A percentile compares a stretch with the other conserved stretches of the same genome.
Evolutionary conservation across 2,888 invertebrate genomes (phyloP).

Genomic region (Tridacna gigas): DNA sequence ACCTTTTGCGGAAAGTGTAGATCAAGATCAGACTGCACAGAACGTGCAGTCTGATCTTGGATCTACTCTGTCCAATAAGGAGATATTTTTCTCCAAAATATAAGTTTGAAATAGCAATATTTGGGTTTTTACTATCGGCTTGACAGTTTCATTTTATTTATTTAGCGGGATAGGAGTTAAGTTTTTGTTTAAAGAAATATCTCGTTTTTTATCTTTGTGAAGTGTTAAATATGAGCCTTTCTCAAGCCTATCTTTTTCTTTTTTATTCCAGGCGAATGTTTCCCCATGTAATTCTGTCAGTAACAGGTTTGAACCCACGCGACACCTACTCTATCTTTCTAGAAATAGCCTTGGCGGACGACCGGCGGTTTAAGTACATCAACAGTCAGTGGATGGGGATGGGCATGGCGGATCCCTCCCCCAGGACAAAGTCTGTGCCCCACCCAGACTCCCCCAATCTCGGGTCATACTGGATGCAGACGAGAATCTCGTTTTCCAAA

Average conservation of each 20-base stretch:
- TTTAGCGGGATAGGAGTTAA: too few relatives aligned
- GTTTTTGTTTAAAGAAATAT: too few relatives aligned
- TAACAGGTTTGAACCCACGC: constrained; percentile 58
- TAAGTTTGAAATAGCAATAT: too few relatives aligned
- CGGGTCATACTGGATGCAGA: constrained; percentile 84
- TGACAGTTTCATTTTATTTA: too few relatives aligned
- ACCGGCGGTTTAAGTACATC: constrained; percentile 70
- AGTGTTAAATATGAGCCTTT: too few relatives aligned
- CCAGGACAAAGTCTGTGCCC: constrained; percentile 70
- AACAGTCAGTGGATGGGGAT: constrained; percentile 69
- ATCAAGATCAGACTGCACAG: too few relatives aligned
- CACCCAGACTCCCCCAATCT: constrained; percentile 85
- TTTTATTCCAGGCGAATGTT: constrained; percentile 73
- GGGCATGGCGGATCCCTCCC: constrained; percentile 64
- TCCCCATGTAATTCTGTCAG: constrained; percentile 65
- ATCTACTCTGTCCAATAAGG: too few relatives aligned
- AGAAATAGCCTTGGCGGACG: constrained; percentile 68
- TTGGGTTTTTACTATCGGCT: too few relatives aligned
- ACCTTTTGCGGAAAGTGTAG: too few relatives aligned
- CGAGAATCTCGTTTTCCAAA: constrained; percentile 76
- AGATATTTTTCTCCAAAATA: too few relatives aligned
- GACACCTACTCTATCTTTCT: constrained; percentile 61
- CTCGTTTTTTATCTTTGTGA: too few relatives aligned
- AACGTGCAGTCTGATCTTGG: too few relatives aligned
- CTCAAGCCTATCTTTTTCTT: neutral